Conservation (phyloP, 2,888 invertebrate genomes). For the Athalia circularis region DNA sequence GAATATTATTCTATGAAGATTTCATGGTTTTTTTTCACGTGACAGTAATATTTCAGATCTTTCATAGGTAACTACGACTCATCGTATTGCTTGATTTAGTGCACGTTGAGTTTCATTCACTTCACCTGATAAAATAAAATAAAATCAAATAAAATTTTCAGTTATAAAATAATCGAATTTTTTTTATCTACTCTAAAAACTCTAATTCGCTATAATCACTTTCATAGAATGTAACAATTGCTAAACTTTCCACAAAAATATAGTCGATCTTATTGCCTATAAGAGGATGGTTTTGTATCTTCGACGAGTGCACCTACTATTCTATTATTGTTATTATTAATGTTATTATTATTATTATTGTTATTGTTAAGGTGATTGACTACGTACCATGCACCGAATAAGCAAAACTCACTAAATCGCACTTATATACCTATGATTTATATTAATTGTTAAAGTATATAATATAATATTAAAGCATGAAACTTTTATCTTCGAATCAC, state of each 20-base stretch:
- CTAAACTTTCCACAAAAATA: too few species aligned
- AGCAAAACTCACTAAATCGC: slow-evolving; percentile 8
- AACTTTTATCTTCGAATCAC: slow-evolving; percentile 19
- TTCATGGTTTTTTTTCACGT: too few species aligned
- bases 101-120: slow-evolving; percentile 27
- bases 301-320: slow-evolving; percentile 30
- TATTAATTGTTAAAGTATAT: neutral
- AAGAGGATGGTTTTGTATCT: slow-evolving; percentile 9
- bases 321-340: neutral
- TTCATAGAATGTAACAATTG: too few species aligned
- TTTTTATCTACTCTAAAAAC: too few species aligned
- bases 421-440: neutral
- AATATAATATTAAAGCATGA: slow-evolving; percentile 6
- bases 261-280: neutral
- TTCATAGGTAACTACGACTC: neutral
- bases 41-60: too few species aligned
- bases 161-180: too few species aligned
- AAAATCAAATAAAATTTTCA: too few species aligned
- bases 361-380: neutral
- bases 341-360: neutral
- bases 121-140: neutral
- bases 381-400: slow-evolving; percentile 14
- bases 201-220: too few species aligned
- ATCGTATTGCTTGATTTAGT: slow-evolving; percentile 32
- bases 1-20: too few species aligned